Percentiles rank a stretch among this genome's conserved stretches.
phyloP scores from a whole-genome alignment of 1,140 invertebrate species.

The Bradysia coprophila region DNA sequence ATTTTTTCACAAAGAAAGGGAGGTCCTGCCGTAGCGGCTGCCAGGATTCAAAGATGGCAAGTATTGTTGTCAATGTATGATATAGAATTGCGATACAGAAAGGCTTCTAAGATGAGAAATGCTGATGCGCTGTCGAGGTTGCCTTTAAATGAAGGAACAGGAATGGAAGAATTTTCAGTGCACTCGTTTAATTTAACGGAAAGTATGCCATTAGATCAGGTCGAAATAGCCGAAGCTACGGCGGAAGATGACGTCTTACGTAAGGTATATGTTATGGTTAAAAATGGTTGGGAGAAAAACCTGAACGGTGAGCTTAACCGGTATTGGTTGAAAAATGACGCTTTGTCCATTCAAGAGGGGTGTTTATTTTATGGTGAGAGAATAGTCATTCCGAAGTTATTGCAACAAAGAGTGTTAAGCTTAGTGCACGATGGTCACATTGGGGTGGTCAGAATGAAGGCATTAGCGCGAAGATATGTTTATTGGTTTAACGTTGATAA shows the following conservation, averaged over 20 bases:
- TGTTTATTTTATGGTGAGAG: slow-evolving; percentile 5
- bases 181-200: no score
- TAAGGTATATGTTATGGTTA: not conserved
- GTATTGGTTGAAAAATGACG: no score
- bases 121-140: no score
- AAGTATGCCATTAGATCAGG: slow-evolving; percentile 1
- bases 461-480: slow-evolving; percentile 2
- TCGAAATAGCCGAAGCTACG: not conserved
- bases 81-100: no score
- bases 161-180: no score
- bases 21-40: no score
- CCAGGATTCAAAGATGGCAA: no score
- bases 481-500: slow-evolving; percentile 4
- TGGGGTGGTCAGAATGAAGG: slow-evolving; percentile 3
- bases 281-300: slow-evolving; percentile 1
- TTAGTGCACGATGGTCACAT: slow-evolving; percentile 3
- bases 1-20: no score
- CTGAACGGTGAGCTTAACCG: not conserved
- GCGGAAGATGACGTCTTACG: not conserved
- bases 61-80: no score
- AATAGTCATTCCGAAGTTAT: slow-evolving; percentile 1
- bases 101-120: no score
- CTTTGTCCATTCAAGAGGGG: no score
- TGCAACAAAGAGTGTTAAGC: slow-evolving; percentile 1
- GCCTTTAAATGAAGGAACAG: no score